phyloP scores from a whole-genome alignment of 2,113 vertebrate species.

The Irena cyanogastra region DNA sequence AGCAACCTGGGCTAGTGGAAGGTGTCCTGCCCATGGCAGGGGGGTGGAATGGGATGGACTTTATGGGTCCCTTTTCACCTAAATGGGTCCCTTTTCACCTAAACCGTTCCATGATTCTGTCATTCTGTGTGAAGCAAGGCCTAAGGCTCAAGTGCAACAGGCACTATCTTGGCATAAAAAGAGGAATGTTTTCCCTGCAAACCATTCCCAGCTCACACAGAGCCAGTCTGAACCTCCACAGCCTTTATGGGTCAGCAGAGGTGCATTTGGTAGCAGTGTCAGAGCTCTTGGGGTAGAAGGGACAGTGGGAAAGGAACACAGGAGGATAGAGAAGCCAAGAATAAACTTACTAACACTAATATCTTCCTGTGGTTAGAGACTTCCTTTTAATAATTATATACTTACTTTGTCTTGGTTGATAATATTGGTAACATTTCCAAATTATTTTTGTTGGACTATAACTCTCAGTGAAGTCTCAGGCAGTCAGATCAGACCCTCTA shows the following conservation, averaged over 20 bases:
- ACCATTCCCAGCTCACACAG: neutral
- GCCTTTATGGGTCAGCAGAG: neutral
- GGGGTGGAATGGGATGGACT: accelerated
- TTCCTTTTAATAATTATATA: neutral
- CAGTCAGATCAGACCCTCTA: neutral
- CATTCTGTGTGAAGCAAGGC: neutral
- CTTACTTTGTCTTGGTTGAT: neutral
- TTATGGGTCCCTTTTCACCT: neutral
- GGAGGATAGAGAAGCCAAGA: neutral
- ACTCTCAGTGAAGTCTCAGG: neutral
- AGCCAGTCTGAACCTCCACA: neutral
- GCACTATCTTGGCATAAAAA: neutral
- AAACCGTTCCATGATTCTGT: neutral
- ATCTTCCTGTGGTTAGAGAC: neutral
- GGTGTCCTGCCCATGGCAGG: neutral
- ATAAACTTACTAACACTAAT: neutral
- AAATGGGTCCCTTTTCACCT: neutral
- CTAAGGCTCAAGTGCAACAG: neutral
- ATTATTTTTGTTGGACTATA: neutral
- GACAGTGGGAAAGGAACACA: neutral
- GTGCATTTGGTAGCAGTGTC: neutral
- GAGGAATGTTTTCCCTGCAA: neutral
- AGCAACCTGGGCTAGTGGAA: accelerated
- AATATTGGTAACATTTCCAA: neutral
- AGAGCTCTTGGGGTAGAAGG: neutral